A percentile compares a stretch with the other conserved stretches of the same genome.
These are phyloP conservation scores for Amazona guildingii DNA, from an alignment of 2,113 vertebrate genomes.

Conservation along the genomic window DNA sequence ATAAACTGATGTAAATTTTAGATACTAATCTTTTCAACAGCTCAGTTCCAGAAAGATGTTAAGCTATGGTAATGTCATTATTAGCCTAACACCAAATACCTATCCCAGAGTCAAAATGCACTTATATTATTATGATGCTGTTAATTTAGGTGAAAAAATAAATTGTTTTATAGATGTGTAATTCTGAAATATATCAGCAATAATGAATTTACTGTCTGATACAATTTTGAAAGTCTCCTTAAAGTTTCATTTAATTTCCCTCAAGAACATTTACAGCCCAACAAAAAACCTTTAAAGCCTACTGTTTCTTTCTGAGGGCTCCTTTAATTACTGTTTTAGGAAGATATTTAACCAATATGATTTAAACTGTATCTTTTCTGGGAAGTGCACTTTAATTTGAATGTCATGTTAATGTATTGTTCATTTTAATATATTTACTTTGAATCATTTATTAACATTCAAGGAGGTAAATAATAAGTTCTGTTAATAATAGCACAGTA, in stretches of 20 bases:
- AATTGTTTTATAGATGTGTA: neutral
- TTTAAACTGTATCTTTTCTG: neutral
- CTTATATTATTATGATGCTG: neutral
- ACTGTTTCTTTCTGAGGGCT: neutral
- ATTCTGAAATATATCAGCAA: neutral
- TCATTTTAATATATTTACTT: neutral
- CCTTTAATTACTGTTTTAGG: neutral
- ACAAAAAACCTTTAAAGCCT: neutral
- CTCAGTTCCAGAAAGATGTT: neutral
- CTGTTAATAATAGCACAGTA: neutral
- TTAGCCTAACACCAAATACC: neutral
- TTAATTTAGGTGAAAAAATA: neutral
- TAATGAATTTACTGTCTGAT: neutral
- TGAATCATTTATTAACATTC: neutral
- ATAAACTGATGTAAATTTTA: neutral
- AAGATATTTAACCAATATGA: neutral
- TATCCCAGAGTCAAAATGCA: neutral
- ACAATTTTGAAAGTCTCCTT: neutral
- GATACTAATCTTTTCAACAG: neutral
- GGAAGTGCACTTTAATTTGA: neutral
- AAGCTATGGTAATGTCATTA: neutral
- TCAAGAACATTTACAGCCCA: neutral
- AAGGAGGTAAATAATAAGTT: neutral
- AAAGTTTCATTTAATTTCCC: neutral
- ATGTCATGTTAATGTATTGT: neutral